Evolutionary conservation across 1,140 invertebrate species (phyloP), one percentile per base, ranked within the genome.

Genomic region (Drosophila repletoides): DNA sequence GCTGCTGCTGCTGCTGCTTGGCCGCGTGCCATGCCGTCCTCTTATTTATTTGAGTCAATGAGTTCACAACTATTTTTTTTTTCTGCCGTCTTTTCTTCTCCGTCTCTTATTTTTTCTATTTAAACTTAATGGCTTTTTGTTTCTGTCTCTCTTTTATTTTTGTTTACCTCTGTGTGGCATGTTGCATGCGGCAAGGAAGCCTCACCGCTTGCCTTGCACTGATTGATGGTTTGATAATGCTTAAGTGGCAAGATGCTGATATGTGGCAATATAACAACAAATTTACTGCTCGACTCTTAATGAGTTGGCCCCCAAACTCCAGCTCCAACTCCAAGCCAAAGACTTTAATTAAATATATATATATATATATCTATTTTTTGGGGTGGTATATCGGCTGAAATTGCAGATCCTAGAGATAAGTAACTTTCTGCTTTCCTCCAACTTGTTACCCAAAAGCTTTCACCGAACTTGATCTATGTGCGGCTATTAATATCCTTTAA

Each of bases 1-100:
- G 26, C 52, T 43, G 41, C 52, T 60, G 58, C 61, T 59, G 26
- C 41, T 56, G 26, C 52, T 43, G 41, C 52, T 60, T 55, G 65
- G 59, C 59, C 70, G 67, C 66, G 66, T 73, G 64, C 64, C 53
- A 55, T 9, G 67, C 61, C 43, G 51, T 63, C 58, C 64, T 69
- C 58, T 79, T 84, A 84, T 84, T 84, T 84, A 84, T 86, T 84
- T 84, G 80, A 84, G 80, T 84, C 79, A 84, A 84, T 84, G 79
- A 86, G 79, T 84, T 84, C 79, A 84, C 80, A 84, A 84, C 79
- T 86, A 86, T 84, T 84, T 84, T 80, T 75, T 72, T 67, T 67
- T 77, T 84, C 55, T 59, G 22, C 55, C 51, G 22, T 51, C 29
- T 59, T 29, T 28, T 10, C 66, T 26, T 48, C 22, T 59, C 28